A percentile compares a stretch with the other conserved stretches of the same genome.
Evolutionary conservation across 2,888 invertebrate genomes (phyloP).

Genomic region (Calephelis perditalis): DNA sequence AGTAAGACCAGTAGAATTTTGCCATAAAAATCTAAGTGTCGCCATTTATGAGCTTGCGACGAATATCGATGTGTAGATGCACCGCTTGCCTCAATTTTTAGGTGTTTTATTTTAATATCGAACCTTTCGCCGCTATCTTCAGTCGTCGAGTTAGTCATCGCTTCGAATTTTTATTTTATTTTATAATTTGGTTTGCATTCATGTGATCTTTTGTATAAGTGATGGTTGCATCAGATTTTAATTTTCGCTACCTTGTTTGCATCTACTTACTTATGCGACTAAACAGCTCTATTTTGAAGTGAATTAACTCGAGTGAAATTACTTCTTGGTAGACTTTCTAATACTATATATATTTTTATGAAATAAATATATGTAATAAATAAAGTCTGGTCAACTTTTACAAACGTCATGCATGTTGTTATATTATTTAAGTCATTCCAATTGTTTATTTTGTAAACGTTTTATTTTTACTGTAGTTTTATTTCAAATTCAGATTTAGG

Average conservation of each 20-base stretch:
- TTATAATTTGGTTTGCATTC: constrained; percentile 31
- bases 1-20: constrained; percentile 84
- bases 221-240: constrained; percentile 34
- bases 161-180: constrained; percentile 33
- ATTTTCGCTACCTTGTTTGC: constrained; percentile 11
- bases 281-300: neutral
- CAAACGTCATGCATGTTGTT: constrained; percentile 54
- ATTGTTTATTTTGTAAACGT: too few species aligned
- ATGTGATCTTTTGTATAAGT: constrained; percentile 28
- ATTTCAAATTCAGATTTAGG: constrained; percentile 3
- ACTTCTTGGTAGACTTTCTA: constrained; percentile 4
- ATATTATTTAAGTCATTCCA: constrained; percentile 33
- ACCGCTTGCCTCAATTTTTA: constrained; percentile 66
- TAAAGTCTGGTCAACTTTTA: constrained; percentile 42
- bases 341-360: constrained; percentile 9
- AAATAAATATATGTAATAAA: constrained; percentile 14
- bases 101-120: constrained; percentile 48
- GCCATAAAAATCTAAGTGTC: constrained; percentile 50
- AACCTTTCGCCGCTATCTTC: constrained; percentile 31
- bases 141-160: constrained; percentile 32
- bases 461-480: neutral
- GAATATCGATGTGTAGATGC: constrained; percentile 74
- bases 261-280: constrained; percentile 15
- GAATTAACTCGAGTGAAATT: neutral
- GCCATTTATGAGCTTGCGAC: constrained; percentile 67